Base-by-base conservation (phyloP, 2,113 vertebrate species). In the Xyliphius kryptos region DNA sequence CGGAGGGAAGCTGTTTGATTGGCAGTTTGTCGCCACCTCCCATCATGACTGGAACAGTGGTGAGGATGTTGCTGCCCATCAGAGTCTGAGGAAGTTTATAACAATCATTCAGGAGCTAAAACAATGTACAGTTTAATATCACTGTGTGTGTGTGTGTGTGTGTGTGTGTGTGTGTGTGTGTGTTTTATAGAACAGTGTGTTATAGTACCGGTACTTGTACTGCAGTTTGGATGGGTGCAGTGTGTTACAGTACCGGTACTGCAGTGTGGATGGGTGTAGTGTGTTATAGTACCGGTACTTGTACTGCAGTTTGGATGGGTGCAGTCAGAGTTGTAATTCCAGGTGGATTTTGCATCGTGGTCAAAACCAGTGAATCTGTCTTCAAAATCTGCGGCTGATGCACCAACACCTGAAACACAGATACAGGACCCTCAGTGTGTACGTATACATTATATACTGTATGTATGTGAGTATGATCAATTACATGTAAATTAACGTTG, bases 321-420 rank as follows among this genome's bases (percentile, higher is more conserved):
- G 94, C 68, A 14, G 92, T 87, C 46, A 98, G 83, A 0, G 93
- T 79, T 8, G 94, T 89, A 74, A 89, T 88, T 61, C 95, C 90
- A 0, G 87, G 78, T 0, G 96, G 91, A 81, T 91, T 95, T 81
- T 94, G 94, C 77, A 98, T 89, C 0, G 95, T 95, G 0, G 96
- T 95, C 75, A 99, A 79, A 69, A 99, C 92, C 65, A 99, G 82
- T 3, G 95, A 97, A 70, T 99, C 96, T 0, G 95, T 95, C 80
- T 99, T 99, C 67, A 98, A 89, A 75, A 99, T 94, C 83, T 99
- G 96, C 59, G 95, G 96, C 56, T 98, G 96, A 54, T 97, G 96
- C 62, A 98, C 90, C 56, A 99, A 83, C 69, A 99, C 85, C 96
- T 99, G 66, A 36, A 15, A 56, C 9, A 63, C 61, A 52, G 51